Percentiles rank a stretch among this genome's conserved stretches.
Evolutionary conservation across 53 echinoderm and acorn worm genomes (phyloP).

Genomic region (Temnopleurus reevesii): DNA sequence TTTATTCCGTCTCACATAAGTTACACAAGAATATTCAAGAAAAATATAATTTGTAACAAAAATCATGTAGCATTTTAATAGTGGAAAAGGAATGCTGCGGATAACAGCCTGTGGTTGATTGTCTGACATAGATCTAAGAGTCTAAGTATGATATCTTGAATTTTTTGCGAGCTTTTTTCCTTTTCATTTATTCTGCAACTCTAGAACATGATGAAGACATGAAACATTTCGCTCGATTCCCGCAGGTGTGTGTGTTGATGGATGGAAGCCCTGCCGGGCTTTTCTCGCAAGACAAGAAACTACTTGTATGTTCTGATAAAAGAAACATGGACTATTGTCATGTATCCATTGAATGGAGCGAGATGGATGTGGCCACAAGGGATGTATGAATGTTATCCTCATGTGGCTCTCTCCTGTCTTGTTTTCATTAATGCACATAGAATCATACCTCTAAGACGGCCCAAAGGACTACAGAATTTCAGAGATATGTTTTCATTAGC

Average conservation of each 20-base stretch:
- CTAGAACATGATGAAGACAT: slow-evolving; percentile 9
- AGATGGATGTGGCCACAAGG: background rate
- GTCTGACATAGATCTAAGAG: background rate
- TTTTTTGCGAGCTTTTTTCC: background rate
- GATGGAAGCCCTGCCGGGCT: background rate
- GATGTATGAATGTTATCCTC: background rate
- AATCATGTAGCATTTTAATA: background rate
- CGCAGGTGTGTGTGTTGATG: slow-evolving; percentile 16
- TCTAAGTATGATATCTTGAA: background rate
- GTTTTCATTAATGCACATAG: background rate
- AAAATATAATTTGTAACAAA: background rate
- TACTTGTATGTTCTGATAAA: background rate
- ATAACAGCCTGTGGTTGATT: background rate
- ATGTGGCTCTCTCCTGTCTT: background rate
- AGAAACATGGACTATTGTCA: background rate
- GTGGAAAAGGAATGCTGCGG: background rate
- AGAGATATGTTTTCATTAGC: slow-evolving; percentile 14
- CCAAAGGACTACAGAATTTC: background rate
- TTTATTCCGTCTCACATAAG: too few relatives aligned
- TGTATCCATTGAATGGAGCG: background rate
- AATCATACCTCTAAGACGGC: background rate
- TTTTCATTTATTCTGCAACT: background rate
- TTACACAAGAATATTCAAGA: background rate
- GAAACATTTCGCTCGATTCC: background rate
- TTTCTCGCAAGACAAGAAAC: background rate